A percentile compares a stretch with the other conserved stretches of the same genome.
Conservation (phyloP, 2,113 vertebrate genomes). For the Mionectes macconnelli region DNA sequence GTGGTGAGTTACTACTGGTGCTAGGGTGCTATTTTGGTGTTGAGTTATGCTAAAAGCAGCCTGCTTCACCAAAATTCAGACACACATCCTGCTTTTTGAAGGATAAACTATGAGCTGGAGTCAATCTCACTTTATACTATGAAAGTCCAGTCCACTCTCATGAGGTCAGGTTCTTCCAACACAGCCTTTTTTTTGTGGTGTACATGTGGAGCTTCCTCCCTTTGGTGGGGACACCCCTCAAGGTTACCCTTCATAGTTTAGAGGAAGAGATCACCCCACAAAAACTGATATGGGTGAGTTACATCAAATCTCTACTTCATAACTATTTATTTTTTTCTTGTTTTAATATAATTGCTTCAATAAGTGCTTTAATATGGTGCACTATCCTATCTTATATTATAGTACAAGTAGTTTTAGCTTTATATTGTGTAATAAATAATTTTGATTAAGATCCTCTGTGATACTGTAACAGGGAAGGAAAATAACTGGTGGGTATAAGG, state of each 20-base stretch:
- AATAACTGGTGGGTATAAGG: rapidly evolving
- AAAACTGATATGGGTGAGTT: neutral
- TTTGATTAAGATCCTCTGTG: neutral
- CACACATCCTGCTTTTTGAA: neutral
- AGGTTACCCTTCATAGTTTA: neutral
- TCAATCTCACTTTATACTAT: neutral
- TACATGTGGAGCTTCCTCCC: neutral
- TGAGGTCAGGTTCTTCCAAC: neutral
- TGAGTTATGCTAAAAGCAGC: neutral
- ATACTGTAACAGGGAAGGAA: neutral
- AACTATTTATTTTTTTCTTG: neutral
- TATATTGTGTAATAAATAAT: neutral
- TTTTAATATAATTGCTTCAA: neutral
- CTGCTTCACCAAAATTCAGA: neutral
- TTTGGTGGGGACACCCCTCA: too few species aligned
- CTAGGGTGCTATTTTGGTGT: neutral
- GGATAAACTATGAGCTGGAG: neutral
- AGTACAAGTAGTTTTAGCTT: neutral
- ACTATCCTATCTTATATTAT: neutral
- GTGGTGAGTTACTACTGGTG: neutral
- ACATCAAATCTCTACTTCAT: neutral
- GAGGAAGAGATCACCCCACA: neutral
- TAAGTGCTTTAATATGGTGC: neutral
- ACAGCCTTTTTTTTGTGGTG: neutral
- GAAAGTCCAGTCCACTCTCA: neutral